These are phyloP conservation scores for Struthidea cinerea DNA, from an alignment of 2,113 vertebrate species.

Conservation along the genomic window DNA sequence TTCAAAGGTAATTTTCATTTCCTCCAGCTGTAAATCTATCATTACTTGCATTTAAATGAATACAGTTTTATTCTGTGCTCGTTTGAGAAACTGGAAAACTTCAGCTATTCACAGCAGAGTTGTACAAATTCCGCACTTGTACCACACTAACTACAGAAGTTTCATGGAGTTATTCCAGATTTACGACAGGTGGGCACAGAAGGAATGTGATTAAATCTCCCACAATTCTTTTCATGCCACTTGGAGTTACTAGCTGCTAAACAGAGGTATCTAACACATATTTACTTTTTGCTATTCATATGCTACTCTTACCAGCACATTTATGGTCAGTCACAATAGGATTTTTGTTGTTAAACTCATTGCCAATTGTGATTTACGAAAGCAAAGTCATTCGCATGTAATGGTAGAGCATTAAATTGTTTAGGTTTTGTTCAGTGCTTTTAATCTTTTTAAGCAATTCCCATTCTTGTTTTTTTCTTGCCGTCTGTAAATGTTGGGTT, in stretches of 20 bases:
- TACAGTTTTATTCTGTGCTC: conserved; percentile 7
- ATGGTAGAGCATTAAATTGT: background rate
- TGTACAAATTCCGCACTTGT: conserved; percentile 3
- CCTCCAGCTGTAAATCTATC: conserved; percentile 23
- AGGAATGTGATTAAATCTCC: background rate
- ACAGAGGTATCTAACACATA: background rate
- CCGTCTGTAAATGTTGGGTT: background rate
- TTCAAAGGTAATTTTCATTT: conserved; percentile 40
- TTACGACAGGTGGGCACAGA: background rate
- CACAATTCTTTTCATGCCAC: background rate
- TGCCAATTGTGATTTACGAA: background rate
- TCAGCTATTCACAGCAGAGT: background rate
- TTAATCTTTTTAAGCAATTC: background rate
- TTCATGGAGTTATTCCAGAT: background rate
- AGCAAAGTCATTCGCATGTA: background rate
- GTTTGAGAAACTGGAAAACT: background rate
- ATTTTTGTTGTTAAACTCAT: conserved; percentile 14
- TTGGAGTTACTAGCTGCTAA: conserved; percentile 14
- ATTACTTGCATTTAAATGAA: conserved; percentile 8
- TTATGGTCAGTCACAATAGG: background rate
- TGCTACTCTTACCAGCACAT: background rate
- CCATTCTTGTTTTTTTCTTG: background rate
- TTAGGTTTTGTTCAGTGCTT: background rate
- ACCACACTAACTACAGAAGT: background rate
- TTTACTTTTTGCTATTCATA: conserved; percentile 14